Evolutionary conservation across 1,140 invertebrate species (phyloP), one percentile per base, ranked within the genome.

Genomic region (Drosophila sp.): DNA sequence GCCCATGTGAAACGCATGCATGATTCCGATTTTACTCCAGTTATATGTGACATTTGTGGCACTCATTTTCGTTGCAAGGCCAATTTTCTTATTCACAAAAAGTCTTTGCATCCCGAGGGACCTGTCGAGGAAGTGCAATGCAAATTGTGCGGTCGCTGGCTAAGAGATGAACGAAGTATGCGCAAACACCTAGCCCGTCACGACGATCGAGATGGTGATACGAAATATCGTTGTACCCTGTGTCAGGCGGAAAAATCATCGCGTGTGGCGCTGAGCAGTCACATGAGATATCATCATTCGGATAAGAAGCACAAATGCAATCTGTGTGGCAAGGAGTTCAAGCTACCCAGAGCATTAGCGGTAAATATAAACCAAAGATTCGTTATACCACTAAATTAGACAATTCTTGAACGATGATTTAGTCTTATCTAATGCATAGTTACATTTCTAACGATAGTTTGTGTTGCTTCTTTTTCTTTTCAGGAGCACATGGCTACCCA

Each of bases 401-500:
- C 6, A 7, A 33, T 7, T 33, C 5, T 33, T 33, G 6, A 33
- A 33, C 1, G 33, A 33, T 33, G 33, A 5, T 7, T 33, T 33
- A 35, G 17, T 17, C 17, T 17, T 17, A 17, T 17, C 17, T 17
- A 17, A 17, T 17, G 17, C 17, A 17, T 17, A 17, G 17, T 17
- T 17, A 38, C 40, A 38, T 23, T 40, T 27, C 54, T 27, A 27
- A 25, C 23, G 33, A 38, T 38, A 40, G 25, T 25, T 38, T 40
- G 27, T 64, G 54, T 60, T 32, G 17, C 6, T 23, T 54, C 27
- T 38, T n/a, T 32, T 63, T 23, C 11, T 47, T 33, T 57, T 0
- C 17, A 91, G 91, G 91, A 92, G 30, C 91, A 92, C 60, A 92
- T 92, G 86, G 89, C 91, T 35, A 83, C 84, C 3, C 91, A 91